Base-by-base conservation (phyloP, 2,113 vertebrate genomes). In the Thymallus thymallus region DNA sequence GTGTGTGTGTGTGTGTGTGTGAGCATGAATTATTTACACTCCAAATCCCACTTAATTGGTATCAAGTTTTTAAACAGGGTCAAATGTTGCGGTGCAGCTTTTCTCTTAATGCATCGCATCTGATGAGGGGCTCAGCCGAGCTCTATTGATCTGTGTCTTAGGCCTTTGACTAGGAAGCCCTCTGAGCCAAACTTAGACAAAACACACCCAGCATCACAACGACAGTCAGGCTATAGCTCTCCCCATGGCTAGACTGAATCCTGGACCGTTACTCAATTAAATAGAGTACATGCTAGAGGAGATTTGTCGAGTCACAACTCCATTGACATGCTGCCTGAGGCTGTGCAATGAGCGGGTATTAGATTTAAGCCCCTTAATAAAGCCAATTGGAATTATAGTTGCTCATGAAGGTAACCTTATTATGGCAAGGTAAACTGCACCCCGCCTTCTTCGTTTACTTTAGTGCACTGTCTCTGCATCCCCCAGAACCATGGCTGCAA, bases 1-100 rank as follows among this genome's bases (percentile, higher is more conserved):
- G 81, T n/a, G 62, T 35, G 41, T n/a, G 68, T 63, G 69, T 60
- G 61, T 63, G 48, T 64, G 51, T 72, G 41, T 26, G 63, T 76
- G 69, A 6, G 29, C 69, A 84, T 94, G 82, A 93, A 94, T 93
- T 92, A 93, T 93, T 93, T 92, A 94, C 85, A 82, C 75, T 67
- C 85, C 89, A 88, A 92, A 88, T 90, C 87, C 89, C 86, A 77
- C 78, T 91, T 93, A 94, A 93, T 93, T 93, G 92, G 91, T 91
- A 92, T 92, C 90, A 92, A 92, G 91, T 92, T 91, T 92, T 92
- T 94, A 94, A 93, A 93, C 92, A 91, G 91, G 92, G 93, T 94
- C 93, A 94, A 93, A 91, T 92, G 90, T 89, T 90, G 88, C 83
- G 69, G 82, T 84, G 86, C 86, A 86, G 86, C 79, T 87, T 89